phyloP scores from a whole-genome alignment of 2,888 invertebrate species.

The Luperina testacea region DNA sequence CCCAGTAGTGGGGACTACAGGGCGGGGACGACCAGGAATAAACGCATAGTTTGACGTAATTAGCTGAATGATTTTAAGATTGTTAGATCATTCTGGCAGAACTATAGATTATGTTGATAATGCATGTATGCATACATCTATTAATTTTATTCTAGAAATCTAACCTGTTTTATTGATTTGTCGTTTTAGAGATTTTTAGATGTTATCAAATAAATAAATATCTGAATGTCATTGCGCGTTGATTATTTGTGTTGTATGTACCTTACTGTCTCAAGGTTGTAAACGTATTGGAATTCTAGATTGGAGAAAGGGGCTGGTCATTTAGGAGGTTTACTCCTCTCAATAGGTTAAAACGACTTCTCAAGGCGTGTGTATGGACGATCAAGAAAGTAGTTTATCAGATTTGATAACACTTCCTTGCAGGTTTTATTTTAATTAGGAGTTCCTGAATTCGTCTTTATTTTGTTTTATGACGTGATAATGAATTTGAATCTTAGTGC shows the following conservation, averaged over 20 bases:
- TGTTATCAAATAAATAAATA: constrained; percentile 67
- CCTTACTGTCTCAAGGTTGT: background rate
- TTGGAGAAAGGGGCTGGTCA: background rate
- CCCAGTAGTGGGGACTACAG: too few relatives aligned
- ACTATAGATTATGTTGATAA: constrained; percentile 45
- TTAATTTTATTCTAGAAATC: constrained; percentile 57
- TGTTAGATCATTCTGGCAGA: constrained; percentile 29
- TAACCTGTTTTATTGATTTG: constrained; percentile 56
- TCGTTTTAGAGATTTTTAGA: constrained; percentile 67
- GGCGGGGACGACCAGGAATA: too few relatives aligned
- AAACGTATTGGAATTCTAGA: background rate
- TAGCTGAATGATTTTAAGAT: background rate
- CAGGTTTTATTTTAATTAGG: too few relatives aligned
- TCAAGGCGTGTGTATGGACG: background rate
- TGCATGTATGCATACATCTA: constrained; percentile 34
- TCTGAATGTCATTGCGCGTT: constrained; percentile 60
- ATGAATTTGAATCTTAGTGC: background rate
- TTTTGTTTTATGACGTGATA: too few relatives aligned
- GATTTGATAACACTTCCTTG: background rate
- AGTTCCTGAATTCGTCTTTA: too few relatives aligned
- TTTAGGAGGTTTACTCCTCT: background rate
- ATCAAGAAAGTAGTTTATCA: background rate
- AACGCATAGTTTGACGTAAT: too few relatives aligned
- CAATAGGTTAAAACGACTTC: background rate
- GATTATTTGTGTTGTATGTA: constrained; percentile 23